Evolutionary conservation across 2,113 vertebrate genomes (phyloP), one percentile per base, ranked within the genome.

Genomic region (Cyphomyrus plagiostoma): DNA sequence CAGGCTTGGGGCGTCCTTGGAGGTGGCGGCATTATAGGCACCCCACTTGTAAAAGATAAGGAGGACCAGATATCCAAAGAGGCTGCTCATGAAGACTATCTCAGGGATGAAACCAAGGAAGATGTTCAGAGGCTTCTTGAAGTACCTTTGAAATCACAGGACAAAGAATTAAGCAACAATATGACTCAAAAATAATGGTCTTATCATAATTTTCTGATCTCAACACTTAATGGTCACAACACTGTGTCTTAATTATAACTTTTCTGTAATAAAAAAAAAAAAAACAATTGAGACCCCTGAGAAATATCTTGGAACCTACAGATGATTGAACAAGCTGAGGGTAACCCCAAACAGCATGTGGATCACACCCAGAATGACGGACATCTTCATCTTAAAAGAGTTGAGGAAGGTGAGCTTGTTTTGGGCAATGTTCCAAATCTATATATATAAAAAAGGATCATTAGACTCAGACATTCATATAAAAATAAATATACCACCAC

Each of bases 321-420:
- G 93, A 66, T 99, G 98, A 93, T 99, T 99, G 92, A 99, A 97
- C 26, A 99, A 96, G 90, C 98, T 99, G 93, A 99, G 92, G 0
- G 93, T 92, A n/a, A 99, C 96, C 53, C 98, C 98, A 90, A 99
- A 99, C 45, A 97, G 88, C 98, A 99, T 99, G 91, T 99, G 98
- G 93, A 97, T 95, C 90, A 99, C 96, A 42, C 98, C 98, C 70
- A 99, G 95, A 91, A 98, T 95, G 39, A 99, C 94, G 0, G 98
- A 99, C 97, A 99, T 99, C 94, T 99, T 99, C 98, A 99, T 99
- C 93, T 99, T 99, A 89, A 98, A 99, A 0, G 98, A 99, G 93
- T 99, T 99, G 90, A 99, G 96, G 95, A 99, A 99, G 0, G 96
- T 98, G 93, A 99, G 94, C 90, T 99, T 99, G 94, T 99, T 99